Evolutionary conservation across 2,888 invertebrate species (phyloP).

Genomic region (Eledona agricola): DNA sequence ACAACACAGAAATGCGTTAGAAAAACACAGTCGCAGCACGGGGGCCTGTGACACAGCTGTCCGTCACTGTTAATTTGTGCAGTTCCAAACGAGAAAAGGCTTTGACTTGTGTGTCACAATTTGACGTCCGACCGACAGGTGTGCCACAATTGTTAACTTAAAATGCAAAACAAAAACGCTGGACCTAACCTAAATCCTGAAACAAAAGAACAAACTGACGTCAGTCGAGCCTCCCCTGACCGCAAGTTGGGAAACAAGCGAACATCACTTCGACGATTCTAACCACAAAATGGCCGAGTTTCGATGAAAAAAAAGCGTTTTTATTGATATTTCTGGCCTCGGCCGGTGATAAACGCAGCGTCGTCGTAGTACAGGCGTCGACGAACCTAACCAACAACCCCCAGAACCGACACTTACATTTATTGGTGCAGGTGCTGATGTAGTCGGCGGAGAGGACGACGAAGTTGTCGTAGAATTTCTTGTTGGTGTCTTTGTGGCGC

Average conservation of each 20-base stretch:
- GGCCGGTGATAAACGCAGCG: background rate
- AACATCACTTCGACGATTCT: no score
- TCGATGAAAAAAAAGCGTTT: no score
- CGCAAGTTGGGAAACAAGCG: no score
- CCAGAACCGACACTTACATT: constrained; percentile 69
- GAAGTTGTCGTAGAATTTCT: constrained; percentile 88
- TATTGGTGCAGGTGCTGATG: constrained; percentile 76
- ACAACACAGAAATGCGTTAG: background rate
- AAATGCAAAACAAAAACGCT: no score
- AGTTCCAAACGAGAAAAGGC: background rate
- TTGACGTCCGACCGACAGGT: no score
- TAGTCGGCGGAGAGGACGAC: constrained; percentile 88
- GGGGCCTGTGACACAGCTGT: background rate
- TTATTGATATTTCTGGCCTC: constrained; percentile 1
- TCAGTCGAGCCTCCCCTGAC: no score
- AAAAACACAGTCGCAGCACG: constrained; percentile 4
- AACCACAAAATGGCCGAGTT: no score
- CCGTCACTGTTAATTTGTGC: background rate
- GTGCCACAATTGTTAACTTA: no score
- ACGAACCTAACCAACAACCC: constrained; percentile 4
- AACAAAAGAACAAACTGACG: no score
- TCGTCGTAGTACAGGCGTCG: constrained; percentile 3
- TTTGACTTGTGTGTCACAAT: no score
- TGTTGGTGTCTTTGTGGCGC: constrained; percentile 83
- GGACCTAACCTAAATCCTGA: no score